A percentile compares a stretch with the other conserved stretches of the same genome.
Conservation (phyloP, 2,797 vertebrate genomes). For the Petrocephalus sullivani region DNA sequence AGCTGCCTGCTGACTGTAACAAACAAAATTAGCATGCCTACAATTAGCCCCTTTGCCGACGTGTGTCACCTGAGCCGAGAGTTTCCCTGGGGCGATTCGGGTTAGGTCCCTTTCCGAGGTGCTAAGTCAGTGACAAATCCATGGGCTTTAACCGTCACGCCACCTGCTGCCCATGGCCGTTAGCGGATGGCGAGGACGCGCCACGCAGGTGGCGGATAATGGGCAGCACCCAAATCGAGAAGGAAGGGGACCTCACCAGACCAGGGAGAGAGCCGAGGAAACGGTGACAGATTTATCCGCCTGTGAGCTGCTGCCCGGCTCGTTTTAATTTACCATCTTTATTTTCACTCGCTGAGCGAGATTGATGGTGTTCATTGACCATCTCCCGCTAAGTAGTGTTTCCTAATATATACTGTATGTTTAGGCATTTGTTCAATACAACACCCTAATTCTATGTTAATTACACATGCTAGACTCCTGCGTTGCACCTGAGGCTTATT, state of each 20-base stretch:
- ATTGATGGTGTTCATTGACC: slow-evolving; percentile 1
- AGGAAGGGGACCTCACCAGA: not conserved
- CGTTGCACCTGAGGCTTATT: not conserved
- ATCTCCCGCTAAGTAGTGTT: not conserved
- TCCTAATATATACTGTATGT: not conserved
- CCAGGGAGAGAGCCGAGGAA: not conserved
- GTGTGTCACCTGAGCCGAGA: not conserved
- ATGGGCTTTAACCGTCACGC: not conserved
- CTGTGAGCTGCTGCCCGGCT: not conserved
- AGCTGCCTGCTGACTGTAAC: slow-evolving; percentile 6
- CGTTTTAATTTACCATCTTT: slow-evolving; percentile 3
- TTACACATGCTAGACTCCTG: not conserved
- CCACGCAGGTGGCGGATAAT: not conserved
- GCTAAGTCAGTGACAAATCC: not conserved
- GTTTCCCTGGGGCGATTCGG: not conserved
- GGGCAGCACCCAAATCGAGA: not conserved
- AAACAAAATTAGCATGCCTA: slow-evolving; percentile 4
- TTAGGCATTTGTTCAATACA: not conserved
- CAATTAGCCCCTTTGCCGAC: not conserved
- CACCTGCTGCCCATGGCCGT: not conserved
- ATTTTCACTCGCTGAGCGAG: not conserved
- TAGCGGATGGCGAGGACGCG: too few relatives aligned
- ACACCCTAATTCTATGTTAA: not conserved
- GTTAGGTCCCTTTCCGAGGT: not conserved
- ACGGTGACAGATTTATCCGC: not conserved